phyloP scores from a whole-genome alignment of 2,113 vertebrate genomes.

The Tragelaphus imberbis region DNA sequence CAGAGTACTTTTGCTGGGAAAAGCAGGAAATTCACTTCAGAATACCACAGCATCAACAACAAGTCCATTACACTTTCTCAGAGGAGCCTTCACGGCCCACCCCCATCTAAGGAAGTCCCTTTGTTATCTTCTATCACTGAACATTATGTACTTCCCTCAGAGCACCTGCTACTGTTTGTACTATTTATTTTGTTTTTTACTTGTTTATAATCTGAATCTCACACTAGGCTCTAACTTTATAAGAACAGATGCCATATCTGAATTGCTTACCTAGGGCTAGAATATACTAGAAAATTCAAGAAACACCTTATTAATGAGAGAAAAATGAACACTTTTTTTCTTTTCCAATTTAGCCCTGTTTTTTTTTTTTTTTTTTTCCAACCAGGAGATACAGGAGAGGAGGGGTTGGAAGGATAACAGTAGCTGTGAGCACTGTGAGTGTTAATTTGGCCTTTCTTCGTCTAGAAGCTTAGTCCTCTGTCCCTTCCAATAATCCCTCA shows the following conservation, averaged over 20 bases:
- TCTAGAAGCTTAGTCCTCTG: neutral
- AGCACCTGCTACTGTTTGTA: neutral
- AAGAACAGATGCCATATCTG: neutral
- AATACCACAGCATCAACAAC: neutral
- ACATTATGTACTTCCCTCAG: neutral
- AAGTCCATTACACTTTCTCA: neutral
- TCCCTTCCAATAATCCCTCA: neutral
- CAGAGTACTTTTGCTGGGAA: neutral
- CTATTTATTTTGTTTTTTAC: neutral
- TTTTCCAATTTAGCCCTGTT: neutral
- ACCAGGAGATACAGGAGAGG: neutral
- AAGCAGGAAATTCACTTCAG: neutral
- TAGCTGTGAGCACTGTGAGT: neutral
- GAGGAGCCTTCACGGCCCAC: neutral
- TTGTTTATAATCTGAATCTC: neutral
- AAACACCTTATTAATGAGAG: neutral
- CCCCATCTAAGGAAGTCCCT: neutral
- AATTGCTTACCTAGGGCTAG: neutral
- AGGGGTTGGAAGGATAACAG: neutral
- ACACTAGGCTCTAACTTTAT: neutral
- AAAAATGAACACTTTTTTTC: neutral
- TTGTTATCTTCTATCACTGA: neutral
- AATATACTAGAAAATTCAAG: neutral
- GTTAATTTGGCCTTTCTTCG: constrained; percentile 32
- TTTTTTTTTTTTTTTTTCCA: constrained; percentile 1